phyloP scores from a whole-genome alignment of 2,797 vertebrate species.

The Fistularia tabacaria region DNA sequence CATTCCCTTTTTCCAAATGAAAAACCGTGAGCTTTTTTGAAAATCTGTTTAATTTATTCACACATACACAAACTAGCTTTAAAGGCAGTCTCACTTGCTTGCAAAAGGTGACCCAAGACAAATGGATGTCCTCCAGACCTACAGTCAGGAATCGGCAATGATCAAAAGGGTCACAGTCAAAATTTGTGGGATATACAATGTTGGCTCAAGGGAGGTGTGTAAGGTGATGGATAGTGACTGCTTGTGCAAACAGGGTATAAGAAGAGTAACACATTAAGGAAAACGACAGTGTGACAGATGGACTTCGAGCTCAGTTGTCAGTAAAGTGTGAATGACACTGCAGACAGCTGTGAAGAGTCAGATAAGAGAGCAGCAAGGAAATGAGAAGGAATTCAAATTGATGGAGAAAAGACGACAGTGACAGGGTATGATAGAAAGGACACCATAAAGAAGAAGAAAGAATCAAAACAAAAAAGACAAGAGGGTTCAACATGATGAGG shows the following conservation, averaged over 20 bases:
- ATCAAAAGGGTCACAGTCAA: too few relatives aligned
- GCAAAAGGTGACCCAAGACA: too few relatives aligned
- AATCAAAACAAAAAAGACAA: slow-evolving; percentile 3
- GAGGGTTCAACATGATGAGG: too few relatives aligned
- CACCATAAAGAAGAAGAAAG: slow-evolving; percentile 37
- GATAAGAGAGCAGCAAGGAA: slow-evolving; percentile 41
- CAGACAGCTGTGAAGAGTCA: slow-evolving; percentile 50
- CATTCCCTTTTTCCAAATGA: too few relatives aligned
- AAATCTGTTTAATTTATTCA: too few relatives aligned
- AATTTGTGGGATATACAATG: slow-evolving; percentile 21
- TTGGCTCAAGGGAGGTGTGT: slow-evolving; percentile 21
- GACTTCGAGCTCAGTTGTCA: slow-evolving; percentile 23
- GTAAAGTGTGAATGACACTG: slow-evolving; percentile 46
- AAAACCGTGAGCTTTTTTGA: too few relatives aligned
- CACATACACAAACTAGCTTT: too few relatives aligned
- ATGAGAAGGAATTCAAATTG: slow-evolving; percentile 27
- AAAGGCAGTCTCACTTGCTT: too few relatives aligned
- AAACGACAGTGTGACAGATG: slow-evolving; percentile 10
- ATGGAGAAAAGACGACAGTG: slow-evolving; percentile 23
- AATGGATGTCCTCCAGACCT: too few relatives aligned
- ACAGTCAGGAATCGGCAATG: too few relatives aligned
- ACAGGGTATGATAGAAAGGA: slow-evolving; percentile 44
- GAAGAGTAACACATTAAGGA: slow-evolving; percentile 10
- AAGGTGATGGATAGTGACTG: slow-evolving; percentile 12
- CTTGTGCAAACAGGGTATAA: slow-evolving; percentile 12